A percentile compares a stretch with the other conserved stretches of the same genome.
Conservation (phyloP, 2,113 vertebrate genomes). For the Brevimyrus niger region DNA sequence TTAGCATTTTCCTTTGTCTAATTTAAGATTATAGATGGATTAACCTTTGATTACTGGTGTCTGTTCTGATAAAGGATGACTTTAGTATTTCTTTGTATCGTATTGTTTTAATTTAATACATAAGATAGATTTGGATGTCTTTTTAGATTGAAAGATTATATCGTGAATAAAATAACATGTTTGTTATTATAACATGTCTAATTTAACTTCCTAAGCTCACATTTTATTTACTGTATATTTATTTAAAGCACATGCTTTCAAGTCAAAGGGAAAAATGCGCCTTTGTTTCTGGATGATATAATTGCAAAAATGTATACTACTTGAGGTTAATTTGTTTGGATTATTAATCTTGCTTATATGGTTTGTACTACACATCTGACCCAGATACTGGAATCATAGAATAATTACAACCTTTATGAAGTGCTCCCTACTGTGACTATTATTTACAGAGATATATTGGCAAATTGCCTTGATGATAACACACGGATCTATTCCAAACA, state of each 20-base stretch:
- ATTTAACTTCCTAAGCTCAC: not conserved
- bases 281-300: not conserved
- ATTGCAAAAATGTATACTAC: not conserved
- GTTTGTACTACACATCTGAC: not conserved
- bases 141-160: not conserved
- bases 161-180: not conserved
- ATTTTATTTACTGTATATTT: not conserved
- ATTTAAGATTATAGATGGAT: not conserved
- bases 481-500: not conserved
- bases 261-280: not conserved
- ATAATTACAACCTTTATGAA: not conserved
- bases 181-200: not conserved
- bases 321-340: not conserved
- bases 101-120: not conserved
- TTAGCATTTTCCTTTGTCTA: not conserved
- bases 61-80: slow-evolving; percentile 5
- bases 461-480: not conserved
- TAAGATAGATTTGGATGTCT: not conserved
- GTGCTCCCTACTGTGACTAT: not conserved
- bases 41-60: not conserved
- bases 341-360: not conserved
- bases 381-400: not conserved
- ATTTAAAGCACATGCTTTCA: not conserved
- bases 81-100: not conserved
- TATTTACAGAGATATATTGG: not conserved